Evolutionary conservation across 2,888 invertebrate genomes (phyloP).

Genomic region (Spilosoma lubricipeda): DNA sequence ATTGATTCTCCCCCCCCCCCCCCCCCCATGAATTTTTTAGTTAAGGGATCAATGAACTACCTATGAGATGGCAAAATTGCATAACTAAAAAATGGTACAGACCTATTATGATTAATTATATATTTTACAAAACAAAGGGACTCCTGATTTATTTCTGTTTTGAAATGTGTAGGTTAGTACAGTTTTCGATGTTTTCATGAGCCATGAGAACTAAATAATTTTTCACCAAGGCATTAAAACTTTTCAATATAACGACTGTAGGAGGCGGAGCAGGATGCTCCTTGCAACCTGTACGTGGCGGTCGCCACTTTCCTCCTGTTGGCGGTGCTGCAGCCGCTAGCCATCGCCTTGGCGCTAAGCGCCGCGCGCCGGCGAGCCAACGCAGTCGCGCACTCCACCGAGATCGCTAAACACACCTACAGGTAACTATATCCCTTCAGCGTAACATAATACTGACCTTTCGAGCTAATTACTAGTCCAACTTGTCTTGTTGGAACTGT

Average conservation of each 20-base stretch:
- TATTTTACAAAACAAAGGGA: too few relatives aligned
- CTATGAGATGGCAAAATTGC: too few relatives aligned
- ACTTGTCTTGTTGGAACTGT: not conserved
- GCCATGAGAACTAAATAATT: not conserved
- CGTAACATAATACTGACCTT: not conserved
- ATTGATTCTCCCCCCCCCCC: too few relatives aligned
- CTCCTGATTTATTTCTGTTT: not conserved
- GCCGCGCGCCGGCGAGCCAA: constrained; percentile 18
- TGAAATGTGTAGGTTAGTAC: not conserved
- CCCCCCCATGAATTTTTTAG: too few relatives aligned
- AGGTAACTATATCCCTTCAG: not conserved
- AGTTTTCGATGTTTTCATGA: not conserved
- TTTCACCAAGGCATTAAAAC: not conserved
- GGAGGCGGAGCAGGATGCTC: constrained; percentile 67
- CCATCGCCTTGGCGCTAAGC: constrained; percentile 39
- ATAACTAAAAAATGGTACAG: too few relatives aligned
- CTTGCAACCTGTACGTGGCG: constrained; percentile 63
- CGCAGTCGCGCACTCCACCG: not conserved
- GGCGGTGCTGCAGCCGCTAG: constrained; percentile 55
- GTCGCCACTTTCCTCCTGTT: constrained; percentile 43
- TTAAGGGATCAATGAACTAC: too few relatives aligned
- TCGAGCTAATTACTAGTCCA: not conserved
- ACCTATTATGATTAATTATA: too few relatives aligned
- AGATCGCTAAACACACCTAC: not conserved
- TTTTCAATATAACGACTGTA: constrained; percentile 34